Base-by-base conservation (phyloP, 2,888 invertebrate genomes). In the Bugula neritina region DNA sequence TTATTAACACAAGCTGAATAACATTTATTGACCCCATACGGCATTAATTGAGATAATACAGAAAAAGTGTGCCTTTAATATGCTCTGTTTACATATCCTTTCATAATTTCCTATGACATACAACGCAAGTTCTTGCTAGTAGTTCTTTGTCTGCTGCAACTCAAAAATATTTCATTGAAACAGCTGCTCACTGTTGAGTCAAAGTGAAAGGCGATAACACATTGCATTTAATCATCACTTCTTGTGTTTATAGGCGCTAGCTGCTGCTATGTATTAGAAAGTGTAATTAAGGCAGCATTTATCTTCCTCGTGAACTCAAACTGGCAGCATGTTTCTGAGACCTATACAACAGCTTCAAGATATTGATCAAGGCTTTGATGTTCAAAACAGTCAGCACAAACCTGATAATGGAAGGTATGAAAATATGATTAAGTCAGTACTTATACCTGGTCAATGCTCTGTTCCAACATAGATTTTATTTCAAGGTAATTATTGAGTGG, bases 1-100 rank as follows among this genome's bases (percentile, higher is more conserved):
- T 43, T 43, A 43, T 43, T 17, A 43, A 43, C 43, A 43, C 43
- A 43, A 43, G 43, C 5, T 43, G 43, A 43, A 43, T 43, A 17
- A n/a, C 17, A 17, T 43, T 43, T 63, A 63, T 63, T 63, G 63
- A 34, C 63, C 27, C 27, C 29, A 63, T 13, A 29, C 63, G 27
- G 27, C 31, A 63, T 63, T 31, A 63, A 63, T 63, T 63, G 63
- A 63, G 63, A 29, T 34, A 63, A 63, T 31, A 31, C 34, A 34
- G 21, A 10, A 29, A 31, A 10, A 27, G 63, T 27, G 63, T 63
- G 63, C 63, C 63, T 31, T 25, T 2, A 63, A 27, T 63, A 25
- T 23, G 10, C 5, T 63, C 31, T 63, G 31, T 63, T 63, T 63
- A 63, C 63, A 31, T 63, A 63, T 27, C 10, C 31, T 27, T 25